phyloP scores from a whole-genome alignment of 1,140 invertebrate species.

The Lanistes nyassanus region DNA sequence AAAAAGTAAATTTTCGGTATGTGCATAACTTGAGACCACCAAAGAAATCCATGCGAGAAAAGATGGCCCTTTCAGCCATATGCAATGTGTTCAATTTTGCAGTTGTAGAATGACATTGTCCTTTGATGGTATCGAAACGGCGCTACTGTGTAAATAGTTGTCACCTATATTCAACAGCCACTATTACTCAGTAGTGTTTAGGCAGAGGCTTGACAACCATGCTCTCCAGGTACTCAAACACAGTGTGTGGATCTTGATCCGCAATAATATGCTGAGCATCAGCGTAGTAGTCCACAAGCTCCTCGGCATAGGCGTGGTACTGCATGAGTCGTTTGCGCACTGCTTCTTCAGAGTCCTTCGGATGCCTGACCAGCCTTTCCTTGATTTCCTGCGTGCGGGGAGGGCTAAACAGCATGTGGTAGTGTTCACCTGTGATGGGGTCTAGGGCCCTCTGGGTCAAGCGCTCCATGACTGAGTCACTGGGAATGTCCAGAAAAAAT shows the following conservation, averaged over 20 bases:
- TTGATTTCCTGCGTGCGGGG: slow-evolving; percentile 63
- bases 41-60: too few relatives aligned
- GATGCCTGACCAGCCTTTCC: slow-evolving; percentile 53
- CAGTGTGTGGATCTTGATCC: slow-evolving; percentile 67
- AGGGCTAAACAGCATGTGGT: slow-evolving; percentile 66
- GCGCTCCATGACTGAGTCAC: slow-evolving; percentile 65
- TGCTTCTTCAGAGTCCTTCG: slow-evolving; percentile 52
- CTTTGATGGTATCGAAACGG: too few relatives aligned
- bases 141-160: too few relatives aligned
- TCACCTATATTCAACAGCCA: too few relatives aligned
- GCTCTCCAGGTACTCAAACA: slow-evolving; percentile 67
- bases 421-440: slow-evolving; percentile 65
- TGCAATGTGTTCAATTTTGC: too few relatives aligned
- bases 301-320: slow-evolving; percentile 60
- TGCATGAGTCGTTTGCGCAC: slow-evolving; percentile 57
- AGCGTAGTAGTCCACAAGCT: slow-evolving; percentile 61
- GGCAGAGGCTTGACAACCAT: slow-evolving; percentile 65
- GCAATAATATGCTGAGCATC: slow-evolving; percentile 64
- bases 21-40: too few relatives aligned
- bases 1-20: too few relatives aligned
- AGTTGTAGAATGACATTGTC: too few relatives aligned
- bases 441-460: slow-evolving; percentile 61
- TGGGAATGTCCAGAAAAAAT: slow-evolving; percentile 66
- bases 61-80: too few relatives aligned
- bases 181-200: slow-evolving; percentile 33